A percentile compares a stretch with the other conserved stretches of the same genome.
Conservation (phyloP, 1,140 invertebrate species). For the Venustaconcha ellipsiformis region DNA sequence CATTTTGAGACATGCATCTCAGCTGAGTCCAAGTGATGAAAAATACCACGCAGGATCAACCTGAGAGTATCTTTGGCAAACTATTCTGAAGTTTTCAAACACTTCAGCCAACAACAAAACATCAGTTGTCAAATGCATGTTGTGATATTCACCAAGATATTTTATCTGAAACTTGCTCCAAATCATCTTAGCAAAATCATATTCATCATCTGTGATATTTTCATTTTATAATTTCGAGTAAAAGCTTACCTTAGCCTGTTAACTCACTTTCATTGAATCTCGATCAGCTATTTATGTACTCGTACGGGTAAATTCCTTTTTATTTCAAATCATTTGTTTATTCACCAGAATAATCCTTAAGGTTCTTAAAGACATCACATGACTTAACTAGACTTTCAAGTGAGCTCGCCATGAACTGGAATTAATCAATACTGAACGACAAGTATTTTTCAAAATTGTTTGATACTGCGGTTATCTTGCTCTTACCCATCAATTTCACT, state of each 20-base stretch:
- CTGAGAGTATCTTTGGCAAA: slow-evolving; percentile 13
- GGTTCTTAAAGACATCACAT: too few relatives aligned
- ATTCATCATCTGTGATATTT: slow-evolving; percentile 15
- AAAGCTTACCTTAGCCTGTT: background rate
- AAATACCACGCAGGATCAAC: slow-evolving; percentile 33
- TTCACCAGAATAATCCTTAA: slow-evolving; percentile 6
- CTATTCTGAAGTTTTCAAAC: slow-evolving; percentile 30
- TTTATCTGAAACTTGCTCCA: slow-evolving; percentile 14
- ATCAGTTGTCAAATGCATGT: slow-evolving; percentile 35
- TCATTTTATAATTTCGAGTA: too few relatives aligned
- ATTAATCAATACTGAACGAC: too few relatives aligned
- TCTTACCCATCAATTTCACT: background rate
- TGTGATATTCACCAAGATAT: slow-evolving; percentile 28
- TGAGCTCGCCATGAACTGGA: too few relatives aligned
- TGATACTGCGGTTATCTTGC: too few relatives aligned
- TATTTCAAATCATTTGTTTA: slow-evolving; percentile 12
- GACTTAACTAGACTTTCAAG: too few relatives aligned
- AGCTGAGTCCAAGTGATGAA: slow-evolving; percentile 43
- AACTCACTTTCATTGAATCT: background rate
- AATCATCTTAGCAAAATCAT: slow-evolving; percentile 26
- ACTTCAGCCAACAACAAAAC: slow-evolving; percentile 28
- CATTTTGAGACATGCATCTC: slow-evolving; percentile 47
- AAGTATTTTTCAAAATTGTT: too few relatives aligned
- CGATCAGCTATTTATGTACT: slow-evolving; percentile 8
- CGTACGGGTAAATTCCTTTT: slow-evolving; percentile 33